These are phyloP conservation scores for Antechinus stuartii DNA, from an alignment of 2,113 vertebrate species.

Conservation along the genomic window DNA sequence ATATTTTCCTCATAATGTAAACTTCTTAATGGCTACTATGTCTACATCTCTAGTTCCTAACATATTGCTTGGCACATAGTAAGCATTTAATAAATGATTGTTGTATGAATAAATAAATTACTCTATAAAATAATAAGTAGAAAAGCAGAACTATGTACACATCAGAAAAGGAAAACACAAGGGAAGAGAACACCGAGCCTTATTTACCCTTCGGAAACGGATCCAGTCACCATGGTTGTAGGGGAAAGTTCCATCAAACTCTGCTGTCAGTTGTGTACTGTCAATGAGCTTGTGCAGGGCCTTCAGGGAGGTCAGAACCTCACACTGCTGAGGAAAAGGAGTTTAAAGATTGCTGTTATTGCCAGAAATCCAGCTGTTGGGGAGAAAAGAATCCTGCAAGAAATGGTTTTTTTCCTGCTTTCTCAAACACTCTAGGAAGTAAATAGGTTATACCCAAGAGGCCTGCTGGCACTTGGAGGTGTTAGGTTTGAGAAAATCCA, in stretches of 20 bases:
- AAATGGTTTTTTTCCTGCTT: neutral
- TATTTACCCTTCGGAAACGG: slow-evolving; percentile 86
- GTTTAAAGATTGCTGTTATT: neutral
- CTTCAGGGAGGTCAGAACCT: slow-evolving; percentile 88
- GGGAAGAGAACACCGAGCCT: neutral
- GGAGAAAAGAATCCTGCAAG: neutral
- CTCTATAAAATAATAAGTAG: neutral
- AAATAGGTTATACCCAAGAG: neutral
- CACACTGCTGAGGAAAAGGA: slow-evolving; percentile 80
- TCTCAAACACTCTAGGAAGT: neutral
- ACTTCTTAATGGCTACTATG: neutral
- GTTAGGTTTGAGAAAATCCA: neutral
- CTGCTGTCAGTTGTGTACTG: slow-evolving; percentile 86
- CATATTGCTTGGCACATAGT: neutral
- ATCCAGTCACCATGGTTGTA: slow-evolving; percentile 90
- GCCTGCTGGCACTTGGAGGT: neutral
- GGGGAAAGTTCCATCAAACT: slow-evolving; percentile 87
- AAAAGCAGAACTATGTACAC: neutral
- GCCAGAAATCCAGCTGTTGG: neutral
- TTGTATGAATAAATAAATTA: neutral
- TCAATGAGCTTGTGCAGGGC: slow-evolving; percentile 88
- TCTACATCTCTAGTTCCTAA: neutral
- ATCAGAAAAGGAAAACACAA: neutral
- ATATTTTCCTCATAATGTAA: neutral
- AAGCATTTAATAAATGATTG: neutral